These are phyloP conservation scores for Sula dactylatra DNA, from an alignment of 2,113 vertebrate species.

Conservation along the genomic window DNA sequence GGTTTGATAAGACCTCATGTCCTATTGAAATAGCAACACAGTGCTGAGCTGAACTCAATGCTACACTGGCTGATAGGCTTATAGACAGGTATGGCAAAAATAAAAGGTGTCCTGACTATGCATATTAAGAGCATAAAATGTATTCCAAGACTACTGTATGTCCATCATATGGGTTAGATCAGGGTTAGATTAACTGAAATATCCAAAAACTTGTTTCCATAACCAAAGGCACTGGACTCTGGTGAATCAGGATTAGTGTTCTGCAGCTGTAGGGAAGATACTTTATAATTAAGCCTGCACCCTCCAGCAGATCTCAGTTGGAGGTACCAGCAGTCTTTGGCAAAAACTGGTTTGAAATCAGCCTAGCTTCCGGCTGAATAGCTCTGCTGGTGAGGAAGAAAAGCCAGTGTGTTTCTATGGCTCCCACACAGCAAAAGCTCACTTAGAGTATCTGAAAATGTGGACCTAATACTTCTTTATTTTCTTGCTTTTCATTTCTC, in stretches of 20 bases:
- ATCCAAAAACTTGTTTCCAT: background rate
- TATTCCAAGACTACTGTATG: background rate
- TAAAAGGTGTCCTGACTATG: background rate
- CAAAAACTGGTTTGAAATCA: slow-evolving; percentile 65
- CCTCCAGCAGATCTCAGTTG: slow-evolving; percentile 60
- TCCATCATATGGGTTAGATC: background rate
- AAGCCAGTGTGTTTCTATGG: slow-evolving; percentile 45
- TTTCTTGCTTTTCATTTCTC: slow-evolving; percentile 27
- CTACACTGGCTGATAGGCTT: background rate
- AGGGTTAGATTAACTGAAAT: background rate
- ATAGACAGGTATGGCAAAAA: background rate
- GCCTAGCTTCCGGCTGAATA: slow-evolving; percentile 53
- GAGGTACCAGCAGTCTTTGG: slow-evolving; percentile 60
- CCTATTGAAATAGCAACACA: background rate
- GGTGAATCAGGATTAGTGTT: slow-evolving; percentile 42
- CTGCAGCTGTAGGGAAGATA: slow-evolving; percentile 45
- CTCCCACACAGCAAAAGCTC: slow-evolving; percentile 35
- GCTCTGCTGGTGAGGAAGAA: slow-evolving; percentile 49
- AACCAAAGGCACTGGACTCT: slow-evolving; percentile 6
- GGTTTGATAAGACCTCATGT: background rate
- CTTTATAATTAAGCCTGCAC: slow-evolving; percentile 61
- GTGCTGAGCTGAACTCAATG: background rate
- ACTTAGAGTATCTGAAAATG: background rate
- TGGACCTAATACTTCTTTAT: slow-evolving; percentile 12
- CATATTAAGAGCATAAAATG: background rate